Base-by-base conservation (phyloP, 1,140 invertebrate species). In the Papilio polytes region DNA sequence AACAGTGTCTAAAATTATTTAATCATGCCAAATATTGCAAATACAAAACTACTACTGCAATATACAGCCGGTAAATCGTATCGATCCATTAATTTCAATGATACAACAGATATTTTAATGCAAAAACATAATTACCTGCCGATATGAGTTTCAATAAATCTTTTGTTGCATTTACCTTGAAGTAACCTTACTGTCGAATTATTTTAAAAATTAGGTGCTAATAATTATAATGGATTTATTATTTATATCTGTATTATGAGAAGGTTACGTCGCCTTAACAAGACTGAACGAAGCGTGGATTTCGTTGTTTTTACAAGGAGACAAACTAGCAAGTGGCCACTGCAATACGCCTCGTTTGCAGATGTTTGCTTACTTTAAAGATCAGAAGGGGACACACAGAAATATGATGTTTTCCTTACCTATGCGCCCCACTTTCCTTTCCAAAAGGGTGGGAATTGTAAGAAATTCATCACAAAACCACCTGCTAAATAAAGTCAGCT, bases 81-180 rank as follows among this genome's bases (percentile, higher is more conserved):
- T 74, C 46, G 1, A 76, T 26, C 46, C 74, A 76, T 76, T 76
- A 76, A 76, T 76, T 76, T 31, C 74, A 76, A 76, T 76, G 74
- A 76, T 76, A 76, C 74, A 76, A 76, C 74, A 76, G 74, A 76
- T 51, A 76, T 53, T 76, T 10, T 76, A 76, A 31, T 46, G 44
- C 74, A 76, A 76, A 76, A 76, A 76, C 74, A 76, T 76, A 76
- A 76, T 76, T 76, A 76, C 74, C 44, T 76, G 46, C 74, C 74
- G 46, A 76, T 31, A 51, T 76, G 44, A 31, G 46, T 76, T 51
- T 76, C 20, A 76, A 76, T 76, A 48, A 74, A 46, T 51, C 12
- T 51, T 76, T 76, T 76, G 13, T 76, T 76, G 44, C 44, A 44
- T 51, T 76, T 76, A 76, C 74, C 74, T 76, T 76, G 74, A 51